Conservation (phyloP, 2,888 invertebrate genomes). For the Tribolium freemani region DNA sequence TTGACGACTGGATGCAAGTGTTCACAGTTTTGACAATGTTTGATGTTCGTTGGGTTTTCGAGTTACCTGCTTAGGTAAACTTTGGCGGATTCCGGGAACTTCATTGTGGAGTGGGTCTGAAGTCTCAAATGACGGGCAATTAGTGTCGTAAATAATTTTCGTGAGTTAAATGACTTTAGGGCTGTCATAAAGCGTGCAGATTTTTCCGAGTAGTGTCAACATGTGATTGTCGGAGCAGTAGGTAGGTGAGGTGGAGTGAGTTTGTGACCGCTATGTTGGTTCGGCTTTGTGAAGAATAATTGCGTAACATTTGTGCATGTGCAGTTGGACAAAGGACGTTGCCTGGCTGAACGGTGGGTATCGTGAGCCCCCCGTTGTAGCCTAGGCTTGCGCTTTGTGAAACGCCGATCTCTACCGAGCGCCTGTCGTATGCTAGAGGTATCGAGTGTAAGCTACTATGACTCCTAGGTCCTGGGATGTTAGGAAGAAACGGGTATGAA, state of each 20-base stretch:
- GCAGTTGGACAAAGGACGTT: conserved; percentile 63
- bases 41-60: neutral
- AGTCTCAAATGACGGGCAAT: too few species aligned
- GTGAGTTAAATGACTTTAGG: too few species aligned
- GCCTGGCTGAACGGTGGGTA: conserved; percentile 61
- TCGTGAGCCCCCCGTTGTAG: conserved; percentile 65
- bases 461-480: conserved; percentile 42
- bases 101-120: neutral
- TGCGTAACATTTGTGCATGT: conserved; percentile 65
- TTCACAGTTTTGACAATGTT: neutral
- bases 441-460: conserved; percentile 37
- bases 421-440: conserved; percentile 25
- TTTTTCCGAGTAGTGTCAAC: too few species aligned
- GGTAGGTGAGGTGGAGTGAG: neutral
- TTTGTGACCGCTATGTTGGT: neutral
- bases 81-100: neutral
- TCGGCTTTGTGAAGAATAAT: conserved; percentile 43
- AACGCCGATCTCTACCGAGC: conserved; percentile 31
- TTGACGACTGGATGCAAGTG: too few species aligned
- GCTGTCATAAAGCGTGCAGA: too few species aligned
- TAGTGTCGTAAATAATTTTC: too few species aligned
- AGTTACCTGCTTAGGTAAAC: neutral
- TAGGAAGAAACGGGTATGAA: conserved; percentile 33
- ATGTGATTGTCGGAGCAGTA: too few species aligned
- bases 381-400: conserved; percentile 69